A percentile compares a stretch with the other conserved stretches of the same genome.
These are phyloP conservation scores for Catajapyx aquilonaris DNA, from an alignment of 1,140 invertebrate species.

Conservation along the genomic window DNA sequence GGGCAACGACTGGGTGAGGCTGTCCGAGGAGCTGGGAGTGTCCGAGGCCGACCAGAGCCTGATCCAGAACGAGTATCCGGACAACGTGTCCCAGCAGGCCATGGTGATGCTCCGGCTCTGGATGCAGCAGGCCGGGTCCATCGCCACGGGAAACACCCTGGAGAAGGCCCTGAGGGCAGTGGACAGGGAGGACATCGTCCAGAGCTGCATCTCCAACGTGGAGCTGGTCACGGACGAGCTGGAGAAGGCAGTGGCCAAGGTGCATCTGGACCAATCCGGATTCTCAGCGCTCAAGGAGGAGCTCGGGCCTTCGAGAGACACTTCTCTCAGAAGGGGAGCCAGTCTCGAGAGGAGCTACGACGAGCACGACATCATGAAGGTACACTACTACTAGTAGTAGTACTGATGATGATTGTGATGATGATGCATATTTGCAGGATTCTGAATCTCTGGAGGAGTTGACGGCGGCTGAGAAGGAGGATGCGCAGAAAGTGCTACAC, in stretches of 20 bases:
- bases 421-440: too few species aligned
- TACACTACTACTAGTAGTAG: too few species aligned
- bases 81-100: constrained; percentile 69
- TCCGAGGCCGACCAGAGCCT: constrained; percentile 65
- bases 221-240: constrained; percentile 43
- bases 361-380: constrained; percentile 48
- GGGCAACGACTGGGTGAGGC: constrained; percentile 74
- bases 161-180: constrained; percentile 76
- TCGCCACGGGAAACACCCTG: constrained; percentile 47
- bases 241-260: constrained; percentile 53
- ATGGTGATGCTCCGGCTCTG: constrained; percentile 83
- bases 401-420: too few species aligned
- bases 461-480: too few species aligned
- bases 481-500: too few species aligned
- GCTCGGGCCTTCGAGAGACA: constrained; percentile 39
- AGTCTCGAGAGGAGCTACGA: constrained; percentile 28
- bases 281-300: constrained; percentile 51
- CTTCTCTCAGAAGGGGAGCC: constrained; percentile 27
- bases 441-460: too few species aligned
- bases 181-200: constrained; percentile 76
- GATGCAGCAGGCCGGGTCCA: constrained; percentile 49
- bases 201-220: constrained; percentile 70
- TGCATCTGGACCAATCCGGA: constrained; percentile 51
- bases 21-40: constrained; percentile 67
- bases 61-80: constrained; percentile 66